phyloP scores from a whole-genome alignment of 2,113 vertebrate genomes.

The Hystrix cristata region DNA sequence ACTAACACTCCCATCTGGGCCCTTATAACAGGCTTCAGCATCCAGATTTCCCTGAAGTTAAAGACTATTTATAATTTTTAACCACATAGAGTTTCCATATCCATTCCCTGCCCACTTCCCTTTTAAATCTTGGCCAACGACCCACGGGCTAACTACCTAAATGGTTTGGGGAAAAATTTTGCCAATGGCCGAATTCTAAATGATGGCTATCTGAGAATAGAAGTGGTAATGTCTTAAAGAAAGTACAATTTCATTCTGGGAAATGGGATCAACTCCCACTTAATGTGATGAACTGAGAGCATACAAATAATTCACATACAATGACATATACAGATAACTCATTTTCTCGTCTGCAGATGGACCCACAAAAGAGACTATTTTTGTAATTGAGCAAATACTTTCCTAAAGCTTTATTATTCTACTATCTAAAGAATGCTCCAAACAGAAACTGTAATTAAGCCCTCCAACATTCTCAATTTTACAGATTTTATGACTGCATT shows the following conservation, averaged over 20 bases:
- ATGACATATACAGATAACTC: background rate
- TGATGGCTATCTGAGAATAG: background rate
- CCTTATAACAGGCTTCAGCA: background rate
- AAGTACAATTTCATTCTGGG: background rate
- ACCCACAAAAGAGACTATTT: conserved; percentile 68
- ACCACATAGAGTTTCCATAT: background rate
- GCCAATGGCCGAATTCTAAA: background rate
- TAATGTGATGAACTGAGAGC: background rate
- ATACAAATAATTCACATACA: conserved; percentile 13
- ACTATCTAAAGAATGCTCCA: background rate
- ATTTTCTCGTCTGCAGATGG: background rate
- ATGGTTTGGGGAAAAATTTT: background rate
- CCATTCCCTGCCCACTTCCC: background rate
- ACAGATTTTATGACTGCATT: conserved; percentile 41
- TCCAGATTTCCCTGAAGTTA: conserved; percentile 24
- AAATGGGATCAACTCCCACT: background rate
- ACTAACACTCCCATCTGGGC: background rate
- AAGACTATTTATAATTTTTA: background rate
- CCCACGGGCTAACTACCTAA: background rate
- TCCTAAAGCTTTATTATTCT: background rate
- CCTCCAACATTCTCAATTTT: conserved; percentile 49
- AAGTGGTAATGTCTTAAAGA: conserved; percentile 2
- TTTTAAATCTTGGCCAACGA: conserved; percentile 10
- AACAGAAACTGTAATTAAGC: conserved; percentile 64
- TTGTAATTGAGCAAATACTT: conserved; percentile 57